Percentiles rank a stretch among this genome's conserved stretches.
Evolutionary conservation across 2,113 vertebrate genomes (phyloP).

Genomic region (Thermophis baileyi): DNA sequence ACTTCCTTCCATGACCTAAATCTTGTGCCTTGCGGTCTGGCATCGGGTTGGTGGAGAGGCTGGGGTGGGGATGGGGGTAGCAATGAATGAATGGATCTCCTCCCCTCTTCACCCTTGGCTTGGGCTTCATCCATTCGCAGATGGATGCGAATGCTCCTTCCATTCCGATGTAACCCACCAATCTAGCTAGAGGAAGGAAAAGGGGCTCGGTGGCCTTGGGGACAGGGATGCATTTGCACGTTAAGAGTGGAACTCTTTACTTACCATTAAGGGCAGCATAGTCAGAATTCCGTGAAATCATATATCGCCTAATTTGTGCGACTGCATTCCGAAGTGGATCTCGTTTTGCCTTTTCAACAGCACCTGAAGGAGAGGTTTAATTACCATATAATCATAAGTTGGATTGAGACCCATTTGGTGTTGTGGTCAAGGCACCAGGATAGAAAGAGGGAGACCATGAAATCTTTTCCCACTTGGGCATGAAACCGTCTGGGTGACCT

Average conservation of each 20-base stretch:
- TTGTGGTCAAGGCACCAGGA: background rate
- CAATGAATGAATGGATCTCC: background rate
- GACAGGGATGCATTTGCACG: background rate
- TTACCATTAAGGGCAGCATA: fast-evolving
- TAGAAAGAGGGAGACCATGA: background rate
- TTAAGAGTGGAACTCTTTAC: background rate
- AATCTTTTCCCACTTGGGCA: background rate
- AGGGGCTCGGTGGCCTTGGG: background rate
- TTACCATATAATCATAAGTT: background rate
- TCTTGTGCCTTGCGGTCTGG: background rate
- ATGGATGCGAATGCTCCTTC: background rate
- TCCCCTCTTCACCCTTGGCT: background rate
- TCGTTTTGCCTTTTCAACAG: background rate
- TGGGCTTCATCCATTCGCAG: too few species aligned
- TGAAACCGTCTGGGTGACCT: background rate
- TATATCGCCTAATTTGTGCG: background rate
- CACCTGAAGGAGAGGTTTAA: background rate
- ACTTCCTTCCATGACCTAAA: background rate
- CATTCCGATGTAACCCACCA: background rate
- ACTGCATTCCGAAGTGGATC: background rate
- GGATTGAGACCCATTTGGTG: background rate
- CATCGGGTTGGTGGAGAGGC: background rate
- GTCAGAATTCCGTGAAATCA: fast-evolving
- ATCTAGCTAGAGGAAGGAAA: background rate
- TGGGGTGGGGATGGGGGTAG: background rate